Evolutionary conservation across 2,888 invertebrate species (phyloP), one percentile per base, ranked within the genome.

Genomic region (Pilophorus perplexus): DNA sequence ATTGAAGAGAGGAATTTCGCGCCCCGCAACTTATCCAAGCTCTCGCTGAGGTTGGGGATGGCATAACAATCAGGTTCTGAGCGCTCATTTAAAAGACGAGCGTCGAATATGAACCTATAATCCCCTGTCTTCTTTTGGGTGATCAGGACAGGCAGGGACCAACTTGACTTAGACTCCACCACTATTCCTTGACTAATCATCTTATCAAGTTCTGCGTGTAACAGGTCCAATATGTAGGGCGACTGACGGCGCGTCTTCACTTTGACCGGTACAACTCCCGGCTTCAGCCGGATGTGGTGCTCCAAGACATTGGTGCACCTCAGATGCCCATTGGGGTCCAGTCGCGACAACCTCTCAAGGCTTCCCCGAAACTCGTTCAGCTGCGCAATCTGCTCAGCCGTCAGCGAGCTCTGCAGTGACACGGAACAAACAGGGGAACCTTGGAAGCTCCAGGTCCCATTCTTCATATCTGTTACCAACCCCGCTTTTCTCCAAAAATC

Each of bases 21-120:
- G 14, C 48, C 46, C 1, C 62, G 46, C 14, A 62, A 46, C n/a
- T 28, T 27, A 46, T 62, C 62, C 2, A 62, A 18, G 1, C 25
- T 1, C 6, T 44, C 1, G 2, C 12, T 46, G 5, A 77, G 76
- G 2, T 76, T 22, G 1, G 77, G 76, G 5, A 77, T 67, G 1
- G 75, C 77, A 68, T 73, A 76, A 38, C 72, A 66, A 57, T 76
- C 76, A 12, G 71, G 72, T 2, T 71, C 67, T 0, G 76, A 74
- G 67, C 74, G 73, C n/a, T 68, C 65, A 69, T 78, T 79, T 2
- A 78, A 3, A 3, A 3, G 2, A 2, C 38, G 38, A 38, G 14
- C 12, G 6, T 38, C 38, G 3, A 38, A n/a, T 67, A 77, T 78
- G 10, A 75, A 57, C 59, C 74, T 54, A 6, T 64, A 65, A 5